Base-by-base conservation (phyloP, 2,888 invertebrate species). In the Aplocera efformata region DNA sequence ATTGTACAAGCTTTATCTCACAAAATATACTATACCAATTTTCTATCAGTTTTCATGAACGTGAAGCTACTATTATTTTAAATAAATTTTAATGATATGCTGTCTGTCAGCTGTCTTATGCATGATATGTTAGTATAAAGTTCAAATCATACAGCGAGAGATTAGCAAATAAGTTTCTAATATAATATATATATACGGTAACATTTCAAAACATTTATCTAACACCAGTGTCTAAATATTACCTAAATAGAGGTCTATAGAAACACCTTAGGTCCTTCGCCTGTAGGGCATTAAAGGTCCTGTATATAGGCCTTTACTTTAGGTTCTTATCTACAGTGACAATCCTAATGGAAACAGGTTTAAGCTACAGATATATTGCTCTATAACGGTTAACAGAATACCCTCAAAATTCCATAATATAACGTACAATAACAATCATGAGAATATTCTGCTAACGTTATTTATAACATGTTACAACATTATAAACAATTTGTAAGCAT, bases 61-160 rank as follows among this genome's bases (percentile, higher is more conserved):
- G 46, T 45, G 52, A 52, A 52, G 52, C 52, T 55, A 50, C 29
- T 26, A 10, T 31, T 43, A 48, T 53, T 60, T 46, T 52, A 52
- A 53, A 40, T 50, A 50, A 57, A 62, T 67, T 58, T 61, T 80
- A 77, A 75, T 84, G 83, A 84, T 84, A 84, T 84, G 83, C 79
- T 42, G 68, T 65, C 72, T 64, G 72, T 68, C 67, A 72, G 77
- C 72, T 63, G 67, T 63, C 50, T 81, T 78, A 75, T 79, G 83
- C 79, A 79, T 85, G 85, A 85, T 85, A 85, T 85, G 85, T 85
- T 55, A 63, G 45, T 48, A 58, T 58, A 58, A 59, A 56, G 53
- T 43, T 44, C 39, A 50, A 50, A 47, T 41, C 4, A 36, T 39
- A 40, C 40, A 36, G 36, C 40, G 25, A 42, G 42, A 42, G 43